phyloP scores from a whole-genome alignment of 2,888 invertebrate genomes.

The Carabus problematicus region DNA sequence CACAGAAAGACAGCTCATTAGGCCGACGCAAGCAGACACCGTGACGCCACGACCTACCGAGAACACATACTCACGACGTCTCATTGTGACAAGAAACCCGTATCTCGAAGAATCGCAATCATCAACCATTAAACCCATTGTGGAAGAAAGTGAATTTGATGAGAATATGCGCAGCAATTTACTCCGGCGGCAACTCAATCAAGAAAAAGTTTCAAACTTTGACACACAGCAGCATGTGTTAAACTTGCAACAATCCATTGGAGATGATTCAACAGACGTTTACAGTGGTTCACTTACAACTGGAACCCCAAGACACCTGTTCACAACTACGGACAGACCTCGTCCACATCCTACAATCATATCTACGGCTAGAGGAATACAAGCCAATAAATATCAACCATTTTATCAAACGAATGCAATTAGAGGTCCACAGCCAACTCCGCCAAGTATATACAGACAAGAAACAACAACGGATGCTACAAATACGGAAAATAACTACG shows the following conservation, averaged over 20 bases:
- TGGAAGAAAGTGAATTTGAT: slow-evolving; percentile 60
- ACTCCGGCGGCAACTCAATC: slow-evolving; percentile 68
- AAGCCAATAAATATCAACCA: slow-evolving; percentile 44
- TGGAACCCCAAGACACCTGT: slow-evolving; percentile 70
- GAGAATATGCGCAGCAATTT: slow-evolving; percentile 64
- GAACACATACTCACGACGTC: slow-evolving; percentile 50
- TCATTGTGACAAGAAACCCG: slow-evolving; percentile 50
- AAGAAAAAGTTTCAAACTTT: slow-evolving; percentile 63
- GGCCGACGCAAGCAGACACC: slow-evolving; percentile 51
- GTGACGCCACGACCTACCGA: slow-evolving; percentile 53
- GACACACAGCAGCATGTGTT: slow-evolving; percentile 63
- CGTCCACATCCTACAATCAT: slow-evolving; percentile 51
- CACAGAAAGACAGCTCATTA: slow-evolving; percentile 54
- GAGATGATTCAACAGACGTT: slow-evolving; percentile 73
- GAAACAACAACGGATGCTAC: slow-evolving; percentile 60
- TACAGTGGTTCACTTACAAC: slow-evolving; percentile 72
- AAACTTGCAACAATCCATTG: slow-evolving; percentile 66
- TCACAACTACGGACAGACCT: slow-evolving; percentile 70
- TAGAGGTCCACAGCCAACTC: slow-evolving; percentile 39
- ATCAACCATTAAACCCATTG: slow-evolving; percentile 61
- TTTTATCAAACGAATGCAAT: slow-evolving; percentile 19
- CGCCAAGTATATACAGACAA: slow-evolving; percentile 49
- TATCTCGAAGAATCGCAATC: slow-evolving; percentile 55
- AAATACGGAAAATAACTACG: slow-evolving; percentile 60
- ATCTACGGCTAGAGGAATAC: slow-evolving; percentile 26